A percentile compares a stretch with the other conserved stretches of the same genome.
These are phyloP conservation scores for Mesocentrotus franciscanus DNA, from an alignment of 53 echinoderm and acorn worm genomes.

Conservation along the genomic window DNA sequence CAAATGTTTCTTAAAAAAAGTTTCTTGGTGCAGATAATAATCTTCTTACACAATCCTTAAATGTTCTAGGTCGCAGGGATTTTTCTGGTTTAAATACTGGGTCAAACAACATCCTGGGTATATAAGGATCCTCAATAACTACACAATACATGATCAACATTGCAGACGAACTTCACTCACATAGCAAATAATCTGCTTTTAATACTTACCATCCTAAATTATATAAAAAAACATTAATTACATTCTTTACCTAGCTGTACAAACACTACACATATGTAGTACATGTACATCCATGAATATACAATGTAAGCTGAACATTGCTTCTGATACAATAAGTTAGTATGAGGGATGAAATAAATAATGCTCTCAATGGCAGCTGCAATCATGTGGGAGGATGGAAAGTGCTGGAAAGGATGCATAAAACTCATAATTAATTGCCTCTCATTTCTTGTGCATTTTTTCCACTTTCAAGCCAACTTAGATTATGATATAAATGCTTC, in stretches of 20 bases:
- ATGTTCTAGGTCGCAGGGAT: too few relatives aligned
- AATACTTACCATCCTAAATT: too few relatives aligned
- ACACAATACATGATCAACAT: too few relatives aligned
- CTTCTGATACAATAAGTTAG: neutral
- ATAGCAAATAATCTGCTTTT: too few relatives aligned
- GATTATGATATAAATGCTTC: too few relatives aligned
- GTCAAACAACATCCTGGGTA: too few relatives aligned
- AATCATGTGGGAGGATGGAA: neutral
- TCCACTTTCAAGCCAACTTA: too few relatives aligned
- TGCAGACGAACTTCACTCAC: too few relatives aligned
- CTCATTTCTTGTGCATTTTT: neutral
- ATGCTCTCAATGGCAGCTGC: neutral
- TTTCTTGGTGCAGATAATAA: neutral
- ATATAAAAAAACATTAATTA: neutral
- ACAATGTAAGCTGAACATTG: neutral
- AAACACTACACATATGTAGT: neutral
- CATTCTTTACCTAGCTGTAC: neutral
- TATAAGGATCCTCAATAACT: too few relatives aligned
- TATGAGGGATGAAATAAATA: neutral
- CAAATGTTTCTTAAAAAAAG: neutral
- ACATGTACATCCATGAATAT: neutral
- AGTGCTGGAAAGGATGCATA: neutral
- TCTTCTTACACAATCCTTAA: too few relatives aligned
- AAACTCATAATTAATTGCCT: neutral
- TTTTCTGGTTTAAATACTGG: too few relatives aligned